Base-by-base conservation (phyloP, 2,797 vertebrate genomes). In the Acestrorhynchus altus region DNA sequence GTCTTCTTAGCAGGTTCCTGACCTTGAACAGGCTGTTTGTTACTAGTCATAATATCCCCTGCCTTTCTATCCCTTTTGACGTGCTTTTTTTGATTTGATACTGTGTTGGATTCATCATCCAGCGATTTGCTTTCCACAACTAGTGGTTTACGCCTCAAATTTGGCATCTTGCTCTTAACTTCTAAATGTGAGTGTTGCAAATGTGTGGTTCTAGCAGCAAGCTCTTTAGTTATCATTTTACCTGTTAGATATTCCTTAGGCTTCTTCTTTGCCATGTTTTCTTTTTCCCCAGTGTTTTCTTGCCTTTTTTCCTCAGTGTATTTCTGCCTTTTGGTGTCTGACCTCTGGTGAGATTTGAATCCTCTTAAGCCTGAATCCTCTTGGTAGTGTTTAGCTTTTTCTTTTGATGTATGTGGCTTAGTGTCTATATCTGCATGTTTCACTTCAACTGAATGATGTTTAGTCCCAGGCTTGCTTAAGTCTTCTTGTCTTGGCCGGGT, bases 321-420 rank as follows among this genome's bases (percentile, higher is more conserved):
- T 22, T 71, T 63, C 73, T 80, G 84, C 11, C 75, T 65, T 83
- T 67, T 82, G 61, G 56, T 72, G 57, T 74, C 70, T 46, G 74
- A 26, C 60, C 10, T 47, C 51, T 18, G 63, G 2, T 2, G 49
- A 61, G 66, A 76, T 78, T 73, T 81, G 18, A 79, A 60, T 42
- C 66, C 77, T 1, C 40, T 71, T 79, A 74, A 84, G 26, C 60
- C 39, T 49, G 31, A 31, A 78, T 57, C 47, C 11, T 56, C 51
- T 64, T 64, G 47, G 22, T 39, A 40, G 59, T 0, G 44, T 60
- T 73, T 79, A 40, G 28, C 15, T 24, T 20, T 75, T 75, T 7
- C 68, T 65, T 76, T 67, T 20, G 56, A 72, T 12, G 64, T 44
- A 24, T 39, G 20, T 57, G 28, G 16, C 26, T 67, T 7, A 0